Conservation (phyloP, 2,888 invertebrate species). For the Selenia dentaria region DNA sequence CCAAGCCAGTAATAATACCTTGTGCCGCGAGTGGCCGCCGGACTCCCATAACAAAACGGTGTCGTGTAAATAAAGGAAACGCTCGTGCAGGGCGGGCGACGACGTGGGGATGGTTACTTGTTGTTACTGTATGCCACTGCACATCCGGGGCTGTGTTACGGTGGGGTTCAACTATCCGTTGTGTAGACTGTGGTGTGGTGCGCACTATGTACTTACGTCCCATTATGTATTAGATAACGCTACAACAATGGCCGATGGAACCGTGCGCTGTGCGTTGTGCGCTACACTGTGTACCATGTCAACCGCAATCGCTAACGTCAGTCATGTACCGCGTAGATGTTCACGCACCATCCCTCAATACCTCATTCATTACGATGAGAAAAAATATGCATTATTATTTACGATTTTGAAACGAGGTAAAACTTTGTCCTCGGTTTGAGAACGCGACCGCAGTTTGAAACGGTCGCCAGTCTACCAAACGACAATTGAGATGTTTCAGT, state of each 20-base stretch:
- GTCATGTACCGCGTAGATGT: not conserved
- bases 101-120: not conserved
- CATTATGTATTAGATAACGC: not conserved
- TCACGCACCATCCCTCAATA: not conserved
- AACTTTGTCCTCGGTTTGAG: not conserved
- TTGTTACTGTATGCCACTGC: not conserved
- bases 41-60: too few species aligned
- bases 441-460: not conserved
- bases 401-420: not conserved
- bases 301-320: not conserved
- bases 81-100: too few species aligned
- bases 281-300: not conserved
- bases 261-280: not conserved
- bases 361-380: constrained; percentile 12
- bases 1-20: too few species aligned
- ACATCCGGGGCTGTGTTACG: not conserved
- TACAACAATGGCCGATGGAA: not conserved
- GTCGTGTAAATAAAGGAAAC: too few species aligned
- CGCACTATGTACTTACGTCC: not conserved
- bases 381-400: constrained; percentile 25
- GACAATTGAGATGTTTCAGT: not conserved
- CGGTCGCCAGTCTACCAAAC: not conserved
- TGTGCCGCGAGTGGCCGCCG: too few species aligned
- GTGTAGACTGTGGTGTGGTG: not conserved
- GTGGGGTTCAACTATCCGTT: not conserved